Evolutionary conservation across 2,113 vertebrate species (phyloP), one percentile per base, ranked within the genome.

Genomic region (Phasianus colchicus): DNA sequence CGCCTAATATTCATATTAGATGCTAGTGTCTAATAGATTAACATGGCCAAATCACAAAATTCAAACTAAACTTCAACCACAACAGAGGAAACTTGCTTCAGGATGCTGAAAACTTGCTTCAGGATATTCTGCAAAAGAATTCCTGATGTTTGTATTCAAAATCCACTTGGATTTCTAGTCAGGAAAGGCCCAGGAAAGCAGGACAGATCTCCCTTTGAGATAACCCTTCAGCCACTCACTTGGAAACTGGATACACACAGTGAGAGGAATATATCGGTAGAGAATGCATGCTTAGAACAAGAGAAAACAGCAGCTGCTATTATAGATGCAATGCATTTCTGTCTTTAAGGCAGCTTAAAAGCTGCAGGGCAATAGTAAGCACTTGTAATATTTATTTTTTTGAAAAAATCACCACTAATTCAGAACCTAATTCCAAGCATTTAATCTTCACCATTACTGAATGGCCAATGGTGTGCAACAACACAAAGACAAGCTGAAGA

Each of bases 281-380:
- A 72, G 87, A 94, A 71, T 77, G 36, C 45, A 11, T 25, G 29
- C 72, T 79, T 69, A 74, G 36, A 95, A 83, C 10, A 91, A 89
- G 78, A 92, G 36, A 92, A 94, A 93, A 90, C 8, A 96, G 67
- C 89, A 95, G 82, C 84, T 86, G 87, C 40, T 86, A 13, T 79
- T 89, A 2, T 58, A 73, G 57, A 42, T 70, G 70, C 1, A 4
- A 50, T 38, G 50, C 54, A 48, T 74, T 96, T 91, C 63, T 86
- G 40, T 38, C 74, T 65, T 10, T 34, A 60, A 82, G 24, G 60
- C 29, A 86, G 66, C 43, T 27, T 87, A 17, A 69, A 91, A 83
- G 43, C 38, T 87, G 36, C 52, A 83, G 75, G 29, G 40, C 27
- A 74, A 22, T 52, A 69, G 38, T 55, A 89, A 75, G 25, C 9